phyloP scores from a whole-genome alignment of 2,888 invertebrate species.

The Lamellibrachia columna region DNA sequence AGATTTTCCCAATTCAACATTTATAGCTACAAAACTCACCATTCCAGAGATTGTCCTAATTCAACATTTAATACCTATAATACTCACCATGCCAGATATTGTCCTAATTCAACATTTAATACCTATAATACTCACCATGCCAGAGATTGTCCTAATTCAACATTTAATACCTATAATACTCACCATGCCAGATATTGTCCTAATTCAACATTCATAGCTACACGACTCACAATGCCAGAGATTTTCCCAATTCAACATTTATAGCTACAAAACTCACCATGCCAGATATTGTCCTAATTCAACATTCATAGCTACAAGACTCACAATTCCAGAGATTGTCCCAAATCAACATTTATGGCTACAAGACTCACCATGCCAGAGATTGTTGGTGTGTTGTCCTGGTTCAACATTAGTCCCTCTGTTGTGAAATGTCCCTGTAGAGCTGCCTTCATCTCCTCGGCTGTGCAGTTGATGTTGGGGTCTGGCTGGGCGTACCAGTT shows the following conservation, averaged over 20 bases:
- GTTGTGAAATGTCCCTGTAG: slow-evolving; percentile 98
- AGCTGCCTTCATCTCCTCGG: slow-evolving; percentile 90
- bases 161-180: too few species aligned
- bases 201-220: background rate
- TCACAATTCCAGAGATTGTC: background rate
- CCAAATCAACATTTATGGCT: background rate
- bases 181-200: too few species aligned
- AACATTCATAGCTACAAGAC: background rate
- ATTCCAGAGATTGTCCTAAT: too few species aligned
- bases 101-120: too few species aligned
- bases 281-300: background rate
- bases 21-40: background rate
- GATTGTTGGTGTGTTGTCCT: slow-evolving; percentile 83
- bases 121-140: too few species aligned
- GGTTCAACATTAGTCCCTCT: slow-evolving; percentile 98
- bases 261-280: background rate
- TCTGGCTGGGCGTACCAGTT: slow-evolving; percentile 89
- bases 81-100: too few species aligned
- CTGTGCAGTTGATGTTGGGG: slow-evolving; percentile 80
- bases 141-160: too few species aligned
- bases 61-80: too few species aligned
- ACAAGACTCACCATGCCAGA: slow-evolving; percentile 81
- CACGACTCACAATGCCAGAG: background rate
- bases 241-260: background rate
- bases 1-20: background rate